Base-by-base conservation (phyloP, 2,113 vertebrate species). In the Psammodynastes pulverulentus region DNA sequence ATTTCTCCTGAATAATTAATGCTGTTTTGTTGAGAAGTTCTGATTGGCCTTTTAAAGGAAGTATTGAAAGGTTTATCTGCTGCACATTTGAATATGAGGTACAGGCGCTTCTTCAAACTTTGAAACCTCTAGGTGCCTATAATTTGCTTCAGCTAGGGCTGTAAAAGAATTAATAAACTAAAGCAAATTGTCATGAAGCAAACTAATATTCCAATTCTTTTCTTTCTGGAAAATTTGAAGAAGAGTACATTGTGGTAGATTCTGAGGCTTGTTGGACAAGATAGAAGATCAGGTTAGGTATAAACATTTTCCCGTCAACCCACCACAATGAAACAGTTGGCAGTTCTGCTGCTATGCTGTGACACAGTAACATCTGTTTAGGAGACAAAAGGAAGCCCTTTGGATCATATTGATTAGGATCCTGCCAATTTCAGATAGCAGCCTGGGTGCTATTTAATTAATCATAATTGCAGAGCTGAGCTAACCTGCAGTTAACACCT, bases 191-290 rank as follows among this genome's bases (percentile, higher is more conserved):
- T 24, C 15, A 51, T 13, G n/a, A 9, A 84, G 23, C n/a, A 51
- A n/a, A 19, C n/a, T 10, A 0, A 1, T 56, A 67, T 94, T 91
- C 86, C 92, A 2, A 45, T 94, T 89, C 49, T 93, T 2, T 39
- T 49, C 10, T 1, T 52, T 10, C 7, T 88, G n/a, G 88, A 13
- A 89, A 87, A 5, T 34, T 90, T 51, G 67, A 17, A 53, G 43
- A 84, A 91, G 34, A 54, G 10, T 15, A 3, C 8, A 34, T 19
- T 72, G 67, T 17, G 13, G 19, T n/a, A 17, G 29, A 62, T 52
- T 62, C 15, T 39, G 5, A 87, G 34, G 48, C 48, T 90, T 6
- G 15, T 24, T 8, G 24, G 67, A 84, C 62, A 4, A 26, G 0
- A 0, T n/a, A 19, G 21, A 1, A 58, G 53, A n/a, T 58, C 53